These are phyloP conservation scores for Atherix ibis DNA, from an alignment of 2,888 invertebrate genomes.

Conservation along the genomic window DNA sequence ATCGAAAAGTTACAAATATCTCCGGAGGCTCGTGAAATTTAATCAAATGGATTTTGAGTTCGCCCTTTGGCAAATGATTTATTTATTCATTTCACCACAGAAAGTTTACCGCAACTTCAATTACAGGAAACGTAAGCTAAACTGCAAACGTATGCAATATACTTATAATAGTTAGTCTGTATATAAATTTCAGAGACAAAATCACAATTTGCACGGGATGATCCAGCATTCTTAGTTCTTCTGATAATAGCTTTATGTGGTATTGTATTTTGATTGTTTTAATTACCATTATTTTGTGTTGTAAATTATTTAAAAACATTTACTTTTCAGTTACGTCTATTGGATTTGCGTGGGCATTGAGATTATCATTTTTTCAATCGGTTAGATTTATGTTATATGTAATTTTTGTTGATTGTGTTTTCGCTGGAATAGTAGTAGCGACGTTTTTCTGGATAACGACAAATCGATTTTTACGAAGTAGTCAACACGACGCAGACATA, in stretches of 20 bases:
- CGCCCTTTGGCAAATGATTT: conserved; percentile 98
- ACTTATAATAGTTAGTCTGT: too few species aligned
- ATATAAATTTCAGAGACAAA: conserved; percentile 66
- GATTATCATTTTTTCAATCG: conserved; percentile 51
- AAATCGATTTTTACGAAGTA: conserved; percentile 27
- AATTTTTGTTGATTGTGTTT: conserved; percentile 87
- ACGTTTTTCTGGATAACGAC: conserved; percentile 71
- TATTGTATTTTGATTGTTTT: too few species aligned
- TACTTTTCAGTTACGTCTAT: conserved; percentile 66
- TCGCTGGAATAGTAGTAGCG: conserved; percentile 70
- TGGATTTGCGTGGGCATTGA: conserved; percentile 67
- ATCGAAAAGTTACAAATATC: conserved; percentile 74
- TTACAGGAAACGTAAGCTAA: conserved; percentile 80
- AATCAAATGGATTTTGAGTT: conserved; percentile 99
- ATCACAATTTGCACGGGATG: conserved; percentile 96
- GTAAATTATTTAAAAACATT: background rate
- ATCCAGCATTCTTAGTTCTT: conserved; percentile 93
- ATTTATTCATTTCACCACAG: conserved; percentile 84
- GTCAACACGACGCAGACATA: conserved; percentile 37
- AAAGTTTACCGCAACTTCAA: conserved; percentile 96
- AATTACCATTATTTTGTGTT: background rate
- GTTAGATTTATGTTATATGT: conserved; percentile 78
- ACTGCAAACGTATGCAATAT: background rate
- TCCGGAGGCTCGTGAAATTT: conserved; percentile 71
- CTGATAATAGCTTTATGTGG: conserved; percentile 69